Conservation (phyloP, 2,888 invertebrate species). For the Neoaliturus tenellus region DNA sequence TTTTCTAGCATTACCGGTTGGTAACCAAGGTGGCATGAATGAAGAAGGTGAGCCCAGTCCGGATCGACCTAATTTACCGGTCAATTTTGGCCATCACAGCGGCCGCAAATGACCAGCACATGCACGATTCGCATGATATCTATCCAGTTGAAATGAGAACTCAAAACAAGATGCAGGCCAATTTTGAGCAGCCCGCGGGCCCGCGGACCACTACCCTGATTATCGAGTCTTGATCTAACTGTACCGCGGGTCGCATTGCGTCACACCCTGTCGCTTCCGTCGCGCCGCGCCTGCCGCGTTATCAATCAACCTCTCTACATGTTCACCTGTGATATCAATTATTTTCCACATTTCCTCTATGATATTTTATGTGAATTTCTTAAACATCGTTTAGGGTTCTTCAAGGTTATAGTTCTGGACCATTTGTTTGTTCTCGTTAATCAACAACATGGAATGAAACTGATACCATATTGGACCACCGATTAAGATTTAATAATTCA, state of each 20-base stretch:
- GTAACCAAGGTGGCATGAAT: too few relatives aligned
- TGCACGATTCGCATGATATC: not conserved
- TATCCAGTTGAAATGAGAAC: not conserved
- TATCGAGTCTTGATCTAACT: slow-evolving; percentile 22
- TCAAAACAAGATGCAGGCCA: not conserved
- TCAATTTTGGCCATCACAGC: not conserved
- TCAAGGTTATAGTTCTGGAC: too few relatives aligned
- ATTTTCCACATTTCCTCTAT: too few relatives aligned
- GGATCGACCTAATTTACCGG: not conserved
- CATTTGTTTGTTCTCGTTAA: too few relatives aligned
- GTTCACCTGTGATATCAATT: not conserved
- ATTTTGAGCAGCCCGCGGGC: not conserved
- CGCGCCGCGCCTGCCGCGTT: not conserved
- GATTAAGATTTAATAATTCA: too few relatives aligned
- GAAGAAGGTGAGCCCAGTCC: not conserved
- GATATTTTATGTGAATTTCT: too few relatives aligned
- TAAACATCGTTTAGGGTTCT: too few relatives aligned
- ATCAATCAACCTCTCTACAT: not conserved
- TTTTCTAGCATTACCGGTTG: too few relatives aligned
- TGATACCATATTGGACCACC: too few relatives aligned
- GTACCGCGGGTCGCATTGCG: not conserved
- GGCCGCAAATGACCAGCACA: not conserved
- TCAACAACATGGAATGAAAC: too few relatives aligned
- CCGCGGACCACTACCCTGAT: not conserved
- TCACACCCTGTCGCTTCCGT: slow-evolving; percentile 14